These are phyloP conservation scores for Enteromius paludinosus DNA, from an alignment of 2,797 vertebrate species.

Conservation along the genomic window DNA sequence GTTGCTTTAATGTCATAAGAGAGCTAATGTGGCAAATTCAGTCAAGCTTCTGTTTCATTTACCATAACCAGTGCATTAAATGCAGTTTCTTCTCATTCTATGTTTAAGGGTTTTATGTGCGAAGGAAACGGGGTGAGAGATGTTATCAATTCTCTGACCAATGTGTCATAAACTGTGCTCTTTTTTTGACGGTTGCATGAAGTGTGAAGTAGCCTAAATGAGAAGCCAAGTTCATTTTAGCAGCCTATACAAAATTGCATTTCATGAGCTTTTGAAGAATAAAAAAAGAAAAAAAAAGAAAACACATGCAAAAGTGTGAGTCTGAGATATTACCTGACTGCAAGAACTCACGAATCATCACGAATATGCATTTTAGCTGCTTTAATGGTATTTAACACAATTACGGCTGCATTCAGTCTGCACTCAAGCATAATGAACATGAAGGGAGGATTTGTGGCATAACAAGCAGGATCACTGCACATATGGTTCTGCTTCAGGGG, in stretches of 20 bases:
- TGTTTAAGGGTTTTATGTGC: background rate
- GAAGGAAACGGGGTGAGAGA: background rate
- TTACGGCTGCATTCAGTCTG: background rate
- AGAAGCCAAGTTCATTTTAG: background rate
- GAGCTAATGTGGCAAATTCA: background rate
- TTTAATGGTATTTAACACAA: background rate
- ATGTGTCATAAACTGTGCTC: background rate
- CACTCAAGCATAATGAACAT: conserved; percentile 4
- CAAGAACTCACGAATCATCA: background rate
- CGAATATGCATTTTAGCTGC: background rate
- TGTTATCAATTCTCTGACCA: background rate
- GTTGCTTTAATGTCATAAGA: background rate
- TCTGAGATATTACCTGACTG: background rate
- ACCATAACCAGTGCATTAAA: background rate
- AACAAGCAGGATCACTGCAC: background rate
- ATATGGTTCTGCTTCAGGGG: background rate
- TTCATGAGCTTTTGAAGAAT: background rate
- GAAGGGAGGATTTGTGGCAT: background rate
- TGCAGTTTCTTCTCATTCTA: background rate
- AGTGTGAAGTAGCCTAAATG: conserved; percentile 15
- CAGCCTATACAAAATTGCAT: background rate
- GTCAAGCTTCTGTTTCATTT: background rate
- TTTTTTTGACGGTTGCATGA: conserved; percentile 1
- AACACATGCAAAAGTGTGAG: too few species aligned
- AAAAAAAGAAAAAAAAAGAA: background rate